Evolutionary conservation across 2,113 vertebrate species (phyloP).

Genomic region (Thryonomys swinderianus): DNA sequence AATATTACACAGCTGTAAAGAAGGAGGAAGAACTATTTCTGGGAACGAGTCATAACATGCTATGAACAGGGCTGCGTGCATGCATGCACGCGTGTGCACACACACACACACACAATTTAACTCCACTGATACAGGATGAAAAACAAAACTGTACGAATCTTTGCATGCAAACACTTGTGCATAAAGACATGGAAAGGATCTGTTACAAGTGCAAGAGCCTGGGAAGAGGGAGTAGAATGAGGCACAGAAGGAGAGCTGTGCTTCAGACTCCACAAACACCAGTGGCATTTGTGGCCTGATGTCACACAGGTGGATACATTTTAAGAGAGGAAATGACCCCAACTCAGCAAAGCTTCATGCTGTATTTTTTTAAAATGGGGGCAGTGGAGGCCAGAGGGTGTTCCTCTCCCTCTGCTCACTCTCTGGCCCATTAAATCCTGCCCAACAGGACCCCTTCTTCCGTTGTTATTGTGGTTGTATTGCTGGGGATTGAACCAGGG

Average conservation of each 20-base stretch:
- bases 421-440: rapidly evolving
- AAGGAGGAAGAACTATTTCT: rapidly evolving
- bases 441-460: rapidly evolving
- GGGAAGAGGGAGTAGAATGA: rapidly evolving
- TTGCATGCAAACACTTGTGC: neutral
- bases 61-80: neutral
- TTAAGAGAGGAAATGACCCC: neutral
- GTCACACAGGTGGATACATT: neutral
- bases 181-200: neutral
- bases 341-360: rapidly evolving
- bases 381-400: rapidly evolving
- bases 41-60: rapidly evolving
- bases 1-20: neutral
- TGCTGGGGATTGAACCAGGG: neutral
- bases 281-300: neutral
- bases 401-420: neutral
- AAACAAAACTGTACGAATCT: neutral
- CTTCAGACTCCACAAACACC: neutral
- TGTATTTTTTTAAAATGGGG: neutral
- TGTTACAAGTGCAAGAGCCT: rapidly evolving
- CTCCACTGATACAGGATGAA: neutral
- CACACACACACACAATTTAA: rapidly evolving
- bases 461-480: too few species aligned
- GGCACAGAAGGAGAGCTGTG: rapidly evolving
- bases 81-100: neutral